phyloP scores from a whole-genome alignment of 37 sponge, comb jelly and placozoan genomes.

The Aphrocallistes beatrix region DNA sequence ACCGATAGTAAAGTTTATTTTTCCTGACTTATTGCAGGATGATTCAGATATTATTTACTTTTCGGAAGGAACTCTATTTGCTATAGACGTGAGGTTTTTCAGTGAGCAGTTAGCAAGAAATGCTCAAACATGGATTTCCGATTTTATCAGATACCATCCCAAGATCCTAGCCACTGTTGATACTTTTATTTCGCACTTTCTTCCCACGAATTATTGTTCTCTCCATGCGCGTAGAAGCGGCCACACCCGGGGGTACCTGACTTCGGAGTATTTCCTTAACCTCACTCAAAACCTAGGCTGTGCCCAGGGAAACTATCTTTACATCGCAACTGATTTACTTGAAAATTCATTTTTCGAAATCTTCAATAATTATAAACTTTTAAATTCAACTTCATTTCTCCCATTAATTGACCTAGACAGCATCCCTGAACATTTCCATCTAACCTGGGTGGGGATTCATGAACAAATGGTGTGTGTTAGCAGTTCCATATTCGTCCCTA shows the following conservation, averaged over 20 bases:
- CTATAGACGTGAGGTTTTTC: slow-evolving; percentile 51
- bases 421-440: background rate
- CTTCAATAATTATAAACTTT: background rate
- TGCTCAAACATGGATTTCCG: slow-evolving; percentile 42
- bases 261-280: slow-evolving; percentile 36
- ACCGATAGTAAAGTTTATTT: slow-evolving; percentile 35
- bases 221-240: slow-evolving; percentile 50
- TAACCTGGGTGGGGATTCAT: slow-evolving; percentile 47
- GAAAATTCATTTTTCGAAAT: slow-evolving; percentile 17
- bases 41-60: slow-evolving; percentile 59
- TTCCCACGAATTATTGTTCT: slow-evolving; percentile 45
- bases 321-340: slow-evolving; percentile 36
- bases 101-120: slow-evolving; percentile 21
- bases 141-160: slow-evolving; percentile 26
- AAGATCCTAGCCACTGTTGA: slow-evolving; percentile 19
- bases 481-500: slow-evolving; percentile 44
- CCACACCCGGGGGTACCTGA: slow-evolving; percentile 29
- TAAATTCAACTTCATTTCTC: background rate
- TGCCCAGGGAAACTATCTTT: slow-evolving; percentile 34
- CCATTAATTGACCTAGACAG: slow-evolving; percentile 22
- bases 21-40: slow-evolving; percentile 31
- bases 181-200: background rate
- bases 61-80: slow-evolving; percentile 68
- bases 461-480: slow-evolving; percentile 52
- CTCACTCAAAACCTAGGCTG: slow-evolving; percentile 24